Evolutionary conservation across 2,888 invertebrate species (phyloP).

Genomic region (Didymodactylos carnosus): DNA sequence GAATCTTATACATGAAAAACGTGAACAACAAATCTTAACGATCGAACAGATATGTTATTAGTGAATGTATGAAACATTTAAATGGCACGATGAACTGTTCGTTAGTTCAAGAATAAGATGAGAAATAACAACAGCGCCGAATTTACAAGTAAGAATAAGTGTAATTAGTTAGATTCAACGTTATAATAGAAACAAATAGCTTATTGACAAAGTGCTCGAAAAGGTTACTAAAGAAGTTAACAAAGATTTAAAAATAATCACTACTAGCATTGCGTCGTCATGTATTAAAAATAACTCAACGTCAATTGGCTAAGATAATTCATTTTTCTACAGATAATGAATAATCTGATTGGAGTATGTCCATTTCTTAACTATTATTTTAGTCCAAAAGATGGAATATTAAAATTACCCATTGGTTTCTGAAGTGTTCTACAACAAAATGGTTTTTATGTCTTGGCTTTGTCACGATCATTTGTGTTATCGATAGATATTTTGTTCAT

Average conservation of each 20-base stretch:
- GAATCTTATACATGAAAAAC: no score
- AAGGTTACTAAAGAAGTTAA: no score
- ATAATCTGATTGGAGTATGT: conserved; percentile 97
- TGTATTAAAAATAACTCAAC: no score
- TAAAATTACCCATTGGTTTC: conserved; percentile 99
- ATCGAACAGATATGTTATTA: no score
- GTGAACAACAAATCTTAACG: no score
- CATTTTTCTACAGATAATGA: conserved; percentile 49
- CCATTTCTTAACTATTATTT: conserved; percentile 99
- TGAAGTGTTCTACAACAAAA: conserved; percentile 46
- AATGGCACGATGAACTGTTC: conserved; percentile 89
- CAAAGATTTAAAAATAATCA: no score
- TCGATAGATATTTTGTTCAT: conserved; percentile 77
- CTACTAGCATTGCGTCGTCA: no score
- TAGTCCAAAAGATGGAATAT: conserved; percentile 54
- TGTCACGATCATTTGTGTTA: conserved; percentile 69
- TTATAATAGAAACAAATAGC: no score
- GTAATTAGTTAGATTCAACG: conserved; percentile 34
- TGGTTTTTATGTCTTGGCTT: conserved; percentile 92
- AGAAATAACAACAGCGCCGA: conserved; percentile 97
- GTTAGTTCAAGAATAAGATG: conserved; percentile 77
- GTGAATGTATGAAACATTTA: conserved; percentile 68
- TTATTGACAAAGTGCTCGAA: no score
- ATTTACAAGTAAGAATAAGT: conserved; percentile 39
- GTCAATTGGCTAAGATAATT: not conserved